These are phyloP conservation scores for Ceraclea dissimilis DNA, from an alignment of 2,888 invertebrate species.

Conservation along the genomic window DNA sequence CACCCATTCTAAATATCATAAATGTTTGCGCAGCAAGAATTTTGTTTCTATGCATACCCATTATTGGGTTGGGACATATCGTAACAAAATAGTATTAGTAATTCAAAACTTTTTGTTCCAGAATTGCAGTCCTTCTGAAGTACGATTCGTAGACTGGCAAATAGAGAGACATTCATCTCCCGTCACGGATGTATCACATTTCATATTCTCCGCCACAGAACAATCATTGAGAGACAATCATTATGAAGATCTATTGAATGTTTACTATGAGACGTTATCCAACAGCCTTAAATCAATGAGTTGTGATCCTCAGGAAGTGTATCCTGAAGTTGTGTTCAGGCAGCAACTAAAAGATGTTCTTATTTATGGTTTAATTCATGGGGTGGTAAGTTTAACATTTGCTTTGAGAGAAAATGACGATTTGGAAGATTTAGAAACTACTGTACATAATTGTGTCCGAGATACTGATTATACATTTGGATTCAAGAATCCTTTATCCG, in stretches of 20 bases:
- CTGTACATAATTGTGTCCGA: background rate
- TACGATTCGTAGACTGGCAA: constrained; percentile 19
- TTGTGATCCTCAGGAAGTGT: constrained; percentile 12
- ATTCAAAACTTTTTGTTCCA: too few relatives aligned
- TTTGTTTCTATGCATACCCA: too few relatives aligned
- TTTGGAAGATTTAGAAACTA: constrained; percentile 4
- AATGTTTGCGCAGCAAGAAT: too few relatives aligned
- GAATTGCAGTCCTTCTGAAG: constrained; percentile 7
- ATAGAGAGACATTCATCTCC: constrained; percentile 15
- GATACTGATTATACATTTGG: background rate
- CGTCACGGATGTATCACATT: constrained; percentile 9
- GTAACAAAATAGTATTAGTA: too few relatives aligned
- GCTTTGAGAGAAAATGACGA: constrained; percentile 10
- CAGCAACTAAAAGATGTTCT: constrained; percentile 10
- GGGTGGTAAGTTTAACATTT: background rate
- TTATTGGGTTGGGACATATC: too few relatives aligned
- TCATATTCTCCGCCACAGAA: constrained; percentile 15
- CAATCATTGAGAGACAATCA: constrained; percentile 8
- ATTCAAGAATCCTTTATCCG: background rate
- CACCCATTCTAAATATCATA: too few relatives aligned
- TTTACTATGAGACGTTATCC: constrained; percentile 10
- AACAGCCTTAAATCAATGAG: background rate
- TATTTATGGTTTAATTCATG: constrained; percentile 9
- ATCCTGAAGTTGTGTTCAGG: constrained; percentile 11
- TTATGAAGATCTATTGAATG: constrained; percentile 12